Base-by-base conservation (phyloP, 64 coral and sea anemone species). In the Montipora foliosa region DNA sequence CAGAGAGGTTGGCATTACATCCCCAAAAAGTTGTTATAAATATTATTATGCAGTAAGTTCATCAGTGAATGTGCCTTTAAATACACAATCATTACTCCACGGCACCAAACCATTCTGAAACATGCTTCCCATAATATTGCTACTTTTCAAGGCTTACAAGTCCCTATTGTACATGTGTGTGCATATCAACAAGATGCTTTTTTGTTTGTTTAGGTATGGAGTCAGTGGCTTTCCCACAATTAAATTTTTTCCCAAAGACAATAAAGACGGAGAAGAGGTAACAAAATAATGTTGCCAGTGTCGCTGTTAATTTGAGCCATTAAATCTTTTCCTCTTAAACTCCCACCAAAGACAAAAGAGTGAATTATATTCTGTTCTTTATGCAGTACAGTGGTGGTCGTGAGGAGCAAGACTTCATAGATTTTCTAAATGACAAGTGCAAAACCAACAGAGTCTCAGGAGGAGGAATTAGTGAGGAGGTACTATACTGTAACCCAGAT, bases 191-290 rank as follows among this genome's bases (percentile, higher is more conserved):
- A 14, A 14, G 61, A 55, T 7, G 61, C 13, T 64, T 64, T 64
- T 16, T 64, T 64, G 8, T 15, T 47, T n/a, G 29, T 48, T 17
- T 77, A 98, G 96, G 81, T 98, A 95, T 93, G 96, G 94, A 81
- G 87, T 98, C 19, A 98, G 93, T 95, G 96, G 96, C 2, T 98
- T 90, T 58, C 96, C 96, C 69, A 98, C 96, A 4, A 87, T 98
- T 47, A 98, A 98, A 89, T 95, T 98, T 59, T 98, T 98, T 15
- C 81, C 96, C 13, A 95, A 84, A 64, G 89, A 80, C 71, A 95
- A 95, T 81, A 95, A 98, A 83, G 94, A 95, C 61, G 96, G 93
- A 87, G 93, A 98, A 87, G 94, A 98, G 84, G 96, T 97, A 92
- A 21, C 10, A n/a, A 24, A 6, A 37, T 37, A 37, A 37, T 37